Conservation (phyloP, 2,797 vertebrate species). For the Neomorphus geoffroyi region DNA sequence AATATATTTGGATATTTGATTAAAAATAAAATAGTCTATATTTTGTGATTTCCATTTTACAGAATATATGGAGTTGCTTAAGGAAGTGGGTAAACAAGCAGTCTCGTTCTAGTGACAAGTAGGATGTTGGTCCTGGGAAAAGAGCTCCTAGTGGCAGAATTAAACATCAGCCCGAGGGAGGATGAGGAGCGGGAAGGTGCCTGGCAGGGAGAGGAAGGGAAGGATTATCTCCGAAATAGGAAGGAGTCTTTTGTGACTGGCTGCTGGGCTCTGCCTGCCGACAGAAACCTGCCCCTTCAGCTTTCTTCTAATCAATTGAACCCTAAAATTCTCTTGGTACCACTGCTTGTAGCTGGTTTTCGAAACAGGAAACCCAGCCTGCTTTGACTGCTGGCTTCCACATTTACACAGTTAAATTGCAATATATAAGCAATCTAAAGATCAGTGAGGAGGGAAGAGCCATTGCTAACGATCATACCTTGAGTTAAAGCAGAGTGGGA, state of each 20-base stretch:
- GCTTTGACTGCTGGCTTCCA: background rate
- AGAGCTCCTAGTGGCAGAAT: background rate
- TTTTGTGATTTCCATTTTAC: constrained; percentile 53
- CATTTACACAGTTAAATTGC: background rate
- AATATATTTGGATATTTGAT: constrained; percentile 36
- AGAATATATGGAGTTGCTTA: background rate
- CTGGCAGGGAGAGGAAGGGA: background rate
- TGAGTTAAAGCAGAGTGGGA: constrained; percentile 1
- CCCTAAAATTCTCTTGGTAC: rapidly evolving
- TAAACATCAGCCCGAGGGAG: background rate
- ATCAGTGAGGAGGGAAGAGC: constrained; percentile 1
- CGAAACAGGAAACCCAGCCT: background rate
- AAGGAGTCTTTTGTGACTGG: background rate
- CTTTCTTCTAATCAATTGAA: background rate
- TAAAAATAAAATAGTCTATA: background rate
- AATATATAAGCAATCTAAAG: background rate
- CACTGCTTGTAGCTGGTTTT: background rate
- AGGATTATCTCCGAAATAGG: background rate
- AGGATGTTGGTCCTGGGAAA: background rate
- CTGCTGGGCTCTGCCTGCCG: background rate
- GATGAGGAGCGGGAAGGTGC: background rate
- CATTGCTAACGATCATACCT: background rate
- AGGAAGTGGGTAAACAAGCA: background rate
- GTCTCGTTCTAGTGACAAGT: background rate
- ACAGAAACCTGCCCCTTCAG: background rate